Percentiles rank a stretch among this genome's conserved stretches.
phyloP scores from a whole-genome alignment of 2,797 vertebrate species.

The Enteromius trimaculatus region DNA sequence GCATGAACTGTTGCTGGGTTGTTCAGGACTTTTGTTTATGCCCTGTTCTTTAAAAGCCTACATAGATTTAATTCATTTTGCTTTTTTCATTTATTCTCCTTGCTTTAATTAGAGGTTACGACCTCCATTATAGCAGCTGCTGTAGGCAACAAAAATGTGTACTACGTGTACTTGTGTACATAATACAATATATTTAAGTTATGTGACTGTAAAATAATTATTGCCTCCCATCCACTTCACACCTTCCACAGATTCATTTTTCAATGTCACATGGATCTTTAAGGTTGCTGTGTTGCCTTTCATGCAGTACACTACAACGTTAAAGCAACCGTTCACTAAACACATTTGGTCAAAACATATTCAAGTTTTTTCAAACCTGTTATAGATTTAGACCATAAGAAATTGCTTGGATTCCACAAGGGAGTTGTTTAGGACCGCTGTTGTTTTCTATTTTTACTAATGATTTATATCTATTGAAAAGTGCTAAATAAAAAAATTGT shows the following conservation, averaged over 20 bases:
- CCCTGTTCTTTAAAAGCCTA: conserved; percentile 10
- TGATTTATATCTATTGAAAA: too few relatives aligned
- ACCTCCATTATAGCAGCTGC: conserved; percentile 34
- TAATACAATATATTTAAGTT: background rate
- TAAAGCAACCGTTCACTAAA: conserved; percentile 2
- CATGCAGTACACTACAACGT: background rate
- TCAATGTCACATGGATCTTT: background rate
- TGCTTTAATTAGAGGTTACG: conserved; percentile 31
- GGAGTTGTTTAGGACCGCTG: too few relatives aligned
- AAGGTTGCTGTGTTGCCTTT: background rate
- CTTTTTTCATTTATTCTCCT: background rate
- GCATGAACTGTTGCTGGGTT: background rate
- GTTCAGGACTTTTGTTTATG: background rate
- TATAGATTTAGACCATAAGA: too few relatives aligned
- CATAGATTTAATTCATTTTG: conserved; percentile 10
- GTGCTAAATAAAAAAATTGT: too few relatives aligned
- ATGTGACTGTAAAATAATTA: conserved; percentile 2
- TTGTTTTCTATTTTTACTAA: too few relatives aligned
- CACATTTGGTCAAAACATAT: background rate
- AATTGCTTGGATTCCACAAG: too few relatives aligned
- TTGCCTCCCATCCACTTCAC: background rate
- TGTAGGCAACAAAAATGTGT: conserved; percentile 16
- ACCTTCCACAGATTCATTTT: background rate
- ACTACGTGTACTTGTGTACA: background rate
- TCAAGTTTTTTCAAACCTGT: background rate